Evolutionary conservation across 1,140 invertebrate genomes (phyloP), one percentile per base, ranked within the genome.

Genomic region (Macrocentrus cingulum): DNA sequence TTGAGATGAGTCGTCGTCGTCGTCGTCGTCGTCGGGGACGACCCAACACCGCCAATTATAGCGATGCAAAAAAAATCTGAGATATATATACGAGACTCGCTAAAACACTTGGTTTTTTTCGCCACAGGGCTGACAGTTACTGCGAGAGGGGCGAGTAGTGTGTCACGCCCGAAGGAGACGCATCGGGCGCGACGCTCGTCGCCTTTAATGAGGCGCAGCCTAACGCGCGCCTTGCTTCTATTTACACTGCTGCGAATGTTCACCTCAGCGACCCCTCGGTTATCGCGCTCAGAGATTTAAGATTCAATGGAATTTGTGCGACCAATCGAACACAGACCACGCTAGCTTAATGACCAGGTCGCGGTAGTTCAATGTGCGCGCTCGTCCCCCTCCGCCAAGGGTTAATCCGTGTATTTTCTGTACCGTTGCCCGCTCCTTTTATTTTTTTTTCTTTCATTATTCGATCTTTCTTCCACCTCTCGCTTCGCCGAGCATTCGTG

Each of bases 181-280:
- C 53, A 55, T 53, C 44, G 19, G 53, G 52, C 44, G 56, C 29
- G 51, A 45, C 42, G 50, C 39, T 59, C 56, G 61, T 62, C 56
- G 56, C 51, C 49, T 62, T 62, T 62, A 62, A 62, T 59, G 61
- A 62, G 61, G 42, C 45, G 51, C 49, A 51, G 49, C 32, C 18
- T 25, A 25, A 51, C 16, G 13, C 48, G 48, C 16, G 13, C 48
- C 32, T 22, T 36, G 57, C 37, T 53, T 59, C 49, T 59, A 59
- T 59, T 59, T 59, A 48, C 57, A 54, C 42, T 54, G 37, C 32
- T 51, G 49, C 49, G 49, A 51, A 25, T 51, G 9, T 51, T 51
- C 32, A 49, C 22, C 25, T 56, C 54, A 6, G 13, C 23, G 9
- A 22, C n/a, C 45, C n/a, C 6, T 15, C 15, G 29, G 18, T 37